Conservation (phyloP, 2,797 vertebrate species). For the Chromis chromis region DNA sequence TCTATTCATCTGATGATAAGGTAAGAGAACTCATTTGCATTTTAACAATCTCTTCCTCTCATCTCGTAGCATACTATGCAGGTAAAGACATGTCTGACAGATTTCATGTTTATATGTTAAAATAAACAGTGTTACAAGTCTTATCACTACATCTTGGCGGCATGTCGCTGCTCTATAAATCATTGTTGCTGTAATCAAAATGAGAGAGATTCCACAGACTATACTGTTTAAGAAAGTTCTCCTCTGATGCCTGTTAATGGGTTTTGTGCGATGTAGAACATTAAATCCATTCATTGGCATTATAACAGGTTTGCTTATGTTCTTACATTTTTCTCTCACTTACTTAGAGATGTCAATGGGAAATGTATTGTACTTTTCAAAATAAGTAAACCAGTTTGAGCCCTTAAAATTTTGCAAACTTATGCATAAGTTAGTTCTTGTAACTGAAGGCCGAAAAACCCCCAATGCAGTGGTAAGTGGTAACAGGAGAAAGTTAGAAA, state of each 20-base stretch:
- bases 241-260: slow-evolving; percentile 19
- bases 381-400: too few relatives aligned
- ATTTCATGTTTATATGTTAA: slow-evolving; percentile 47
- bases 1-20: slow-evolving; percentile 43
- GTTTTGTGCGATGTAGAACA: slow-evolving; percentile 43
- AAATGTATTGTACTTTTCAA: not conserved
- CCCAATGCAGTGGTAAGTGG: not conserved
- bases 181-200: slow-evolving; percentile 53
- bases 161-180: slow-evolving; percentile 59
- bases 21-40: slow-evolving; percentile 39
- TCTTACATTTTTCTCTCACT: slow-evolving; percentile 15
- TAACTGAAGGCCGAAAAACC: too few relatives aligned
- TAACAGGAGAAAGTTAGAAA: not conserved
- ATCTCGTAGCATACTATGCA: slow-evolving; percentile 37
- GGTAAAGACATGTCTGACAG: slow-evolving; percentile 50
- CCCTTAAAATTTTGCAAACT: too few relatives aligned
- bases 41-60: slow-evolving; percentile 33
- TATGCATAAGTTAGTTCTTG: too few relatives aligned
- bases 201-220: slow-evolving; percentile 39
- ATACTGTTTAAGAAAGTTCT: slow-evolving; percentile 24
- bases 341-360: not conserved
- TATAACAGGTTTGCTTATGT: slow-evolving; percentile 37
- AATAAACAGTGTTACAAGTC: slow-evolving; percentile 55
- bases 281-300: slow-evolving; percentile 28
- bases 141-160: slow-evolving; percentile 46